Percentiles rank a stretch among this genome's conserved stretches.
Evolutionary conservation across 1,140 invertebrate species (phyloP).

Genomic region (Diplogasteroides magnus): DNA sequence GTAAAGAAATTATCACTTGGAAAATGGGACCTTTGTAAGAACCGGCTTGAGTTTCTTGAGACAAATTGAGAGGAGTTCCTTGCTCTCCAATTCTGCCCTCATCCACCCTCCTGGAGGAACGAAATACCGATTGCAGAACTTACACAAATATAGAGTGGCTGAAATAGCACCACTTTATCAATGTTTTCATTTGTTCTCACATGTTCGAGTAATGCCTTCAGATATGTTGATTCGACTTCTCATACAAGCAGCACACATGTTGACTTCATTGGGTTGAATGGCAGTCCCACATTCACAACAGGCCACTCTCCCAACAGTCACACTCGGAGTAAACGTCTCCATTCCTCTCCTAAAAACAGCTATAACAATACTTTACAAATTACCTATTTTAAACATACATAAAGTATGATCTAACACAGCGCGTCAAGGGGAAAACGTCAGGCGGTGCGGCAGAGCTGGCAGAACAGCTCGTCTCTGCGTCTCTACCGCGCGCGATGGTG

Average conservation of each 20-base stretch:
- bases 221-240: constrained; percentile 86
- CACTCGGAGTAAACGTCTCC: neutral
- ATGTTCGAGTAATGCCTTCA: constrained; percentile 88
- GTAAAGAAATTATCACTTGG: neutral
- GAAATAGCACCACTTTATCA: constrained; percentile 16
- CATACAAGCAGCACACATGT: constrained; percentile 92
- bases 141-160: constrained; percentile 78
- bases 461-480: too few species aligned
- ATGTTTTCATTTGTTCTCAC: constrained; percentile 41
- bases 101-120: constrained; percentile 89
- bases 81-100: constrained; percentile 78
- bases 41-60: constrained; percentile 88
- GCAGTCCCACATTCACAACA: constrained; percentile 64
- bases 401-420: too few species aligned
- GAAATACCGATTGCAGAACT: constrained; percentile 72
- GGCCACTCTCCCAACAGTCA: constrained; percentile 39
- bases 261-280: constrained; percentile 87
- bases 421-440: too few species aligned
- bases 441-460: neutral
- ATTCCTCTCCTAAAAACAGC: too few species aligned
- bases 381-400: too few species aligned
- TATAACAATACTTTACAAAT: too few species aligned
- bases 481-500: too few species aligned
- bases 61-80: constrained; percentile 83
- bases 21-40: constrained; percentile 62